Percentiles rank a stretch among this genome's conserved stretches.
These are phyloP conservation scores for Carcinoscorpius rotundicauda DNA, from an alignment of 1,140 invertebrate species.

Conservation along the genomic window DNA sequence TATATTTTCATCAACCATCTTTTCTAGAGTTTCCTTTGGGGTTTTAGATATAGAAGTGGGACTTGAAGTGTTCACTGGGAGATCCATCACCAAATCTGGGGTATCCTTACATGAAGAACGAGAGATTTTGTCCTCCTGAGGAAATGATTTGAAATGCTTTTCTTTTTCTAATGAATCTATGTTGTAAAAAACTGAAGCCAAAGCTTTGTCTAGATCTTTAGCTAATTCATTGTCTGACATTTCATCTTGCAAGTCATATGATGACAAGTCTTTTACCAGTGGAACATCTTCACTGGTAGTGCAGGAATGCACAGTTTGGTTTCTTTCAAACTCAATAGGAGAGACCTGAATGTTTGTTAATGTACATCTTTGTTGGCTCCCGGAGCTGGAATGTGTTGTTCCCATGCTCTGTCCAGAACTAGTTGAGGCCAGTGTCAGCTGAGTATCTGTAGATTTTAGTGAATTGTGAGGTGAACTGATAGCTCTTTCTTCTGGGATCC, in stretches of 20 bases:
- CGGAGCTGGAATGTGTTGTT: too few relatives aligned
- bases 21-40: slow-evolving; percentile 25
- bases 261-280: neutral
- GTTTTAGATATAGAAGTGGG: slow-evolving; percentile 18
- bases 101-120: slow-evolving; percentile 43
- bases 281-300: too few relatives aligned
- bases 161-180: neutral
- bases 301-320: too few relatives aligned
- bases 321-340: too few relatives aligned
- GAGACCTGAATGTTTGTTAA: too few relatives aligned
- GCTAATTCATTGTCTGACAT: neutral
- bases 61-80: slow-evolving; percentile 45
- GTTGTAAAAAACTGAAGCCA: neutral
- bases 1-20: slow-evolving; percentile 22
- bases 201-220: slow-evolving; percentile 1
- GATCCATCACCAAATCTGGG: slow-evolving; percentile 78
- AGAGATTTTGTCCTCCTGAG: neutral
- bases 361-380: too few relatives aligned
- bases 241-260: neutral
- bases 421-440: too few relatives aligned
- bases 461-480: too few relatives aligned
- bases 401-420: too few relatives aligned
- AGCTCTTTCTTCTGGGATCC: too few relatives aligned
- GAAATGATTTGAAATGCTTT: neutral
- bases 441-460: too few relatives aligned